Percentiles rank a stretch among this genome's conserved stretches.
These are phyloP conservation scores for Tangara arthus DNA, from an alignment of 2,797 vertebrate genomes.

Conservation along the genomic window DNA sequence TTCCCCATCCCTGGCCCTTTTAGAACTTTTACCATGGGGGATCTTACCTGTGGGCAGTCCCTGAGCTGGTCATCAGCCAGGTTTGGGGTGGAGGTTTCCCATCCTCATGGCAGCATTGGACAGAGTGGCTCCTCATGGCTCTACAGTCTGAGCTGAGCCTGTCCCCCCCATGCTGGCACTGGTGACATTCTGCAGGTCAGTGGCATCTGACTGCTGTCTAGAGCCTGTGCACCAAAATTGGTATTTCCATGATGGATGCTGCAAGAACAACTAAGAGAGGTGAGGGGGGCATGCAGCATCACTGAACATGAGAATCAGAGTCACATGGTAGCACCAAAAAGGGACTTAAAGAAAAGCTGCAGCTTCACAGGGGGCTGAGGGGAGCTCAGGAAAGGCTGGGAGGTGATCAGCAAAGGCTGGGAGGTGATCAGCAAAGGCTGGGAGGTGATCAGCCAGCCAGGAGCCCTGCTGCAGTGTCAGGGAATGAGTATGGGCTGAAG, in stretches of 20 bases:
- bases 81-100: neutral
- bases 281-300: accelerated
- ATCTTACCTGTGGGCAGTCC: neutral
- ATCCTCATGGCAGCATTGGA: neutral
- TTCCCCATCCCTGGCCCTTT: neutral
- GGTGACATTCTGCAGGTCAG: neutral
- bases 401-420: neutral
- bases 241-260: neutral
- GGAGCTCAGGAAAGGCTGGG: neutral
- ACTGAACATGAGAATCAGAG: neutral
- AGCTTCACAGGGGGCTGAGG: neutral
- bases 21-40: accelerated
- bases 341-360: neutral
- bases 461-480: neutral
- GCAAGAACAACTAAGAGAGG: neutral
- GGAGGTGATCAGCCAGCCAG: neutral
- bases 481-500: neutral
- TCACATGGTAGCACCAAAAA: neutral
- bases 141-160: neutral
- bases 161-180: neutral
- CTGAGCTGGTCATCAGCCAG: neutral
- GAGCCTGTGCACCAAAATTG: neutral
- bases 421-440: neutral
- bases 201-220: neutral
- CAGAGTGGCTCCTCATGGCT: neutral